A percentile compares a stretch with the other conserved stretches of the same genome.
Evolutionary conservation across 64 coral and sea anemone species (phyloP).

Genomic region (Actinia tenebrosa): DNA sequence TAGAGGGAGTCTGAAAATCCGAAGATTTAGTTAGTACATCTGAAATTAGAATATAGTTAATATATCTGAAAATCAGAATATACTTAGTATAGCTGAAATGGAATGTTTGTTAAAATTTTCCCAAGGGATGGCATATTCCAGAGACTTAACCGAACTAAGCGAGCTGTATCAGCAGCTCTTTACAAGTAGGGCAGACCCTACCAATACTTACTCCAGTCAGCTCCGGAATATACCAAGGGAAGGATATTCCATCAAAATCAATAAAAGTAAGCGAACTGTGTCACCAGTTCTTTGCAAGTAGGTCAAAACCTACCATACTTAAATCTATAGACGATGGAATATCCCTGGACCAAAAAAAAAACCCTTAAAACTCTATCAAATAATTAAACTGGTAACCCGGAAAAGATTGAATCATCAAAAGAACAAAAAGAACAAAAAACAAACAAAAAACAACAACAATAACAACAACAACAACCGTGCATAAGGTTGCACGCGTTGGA

Average conservation of each 20-base stretch:
- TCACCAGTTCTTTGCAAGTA: constrained; percentile 1
- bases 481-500: too few species aligned
- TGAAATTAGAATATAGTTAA: neutral
- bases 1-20: neutral
- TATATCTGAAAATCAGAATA: neutral
- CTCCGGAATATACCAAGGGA: constrained; percentile 8
- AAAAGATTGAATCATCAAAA: too few species aligned
- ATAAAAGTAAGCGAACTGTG: constrained; percentile 6
- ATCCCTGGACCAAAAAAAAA: neutral
- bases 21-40: neutral
- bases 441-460: too few species aligned
- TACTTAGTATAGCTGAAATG: neutral
- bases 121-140: neutral
- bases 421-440: too few species aligned
- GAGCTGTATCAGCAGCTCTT: neutral
- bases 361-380: neutral
- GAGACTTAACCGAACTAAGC: constrained; percentile 6
- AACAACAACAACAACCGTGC: too few species aligned
- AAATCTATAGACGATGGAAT: constrained; percentile 4
- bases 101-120: neutral
- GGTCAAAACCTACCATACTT: neutral
- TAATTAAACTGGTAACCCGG: too few species aligned
- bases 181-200: neutral
- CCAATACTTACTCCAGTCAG: constrained; percentile 14
- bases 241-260: constrained; percentile 15